These are phyloP conservation scores for Ranitomeya imitator DNA, from an alignment of 2,113 vertebrate genomes.

Conservation along the genomic window DNA sequence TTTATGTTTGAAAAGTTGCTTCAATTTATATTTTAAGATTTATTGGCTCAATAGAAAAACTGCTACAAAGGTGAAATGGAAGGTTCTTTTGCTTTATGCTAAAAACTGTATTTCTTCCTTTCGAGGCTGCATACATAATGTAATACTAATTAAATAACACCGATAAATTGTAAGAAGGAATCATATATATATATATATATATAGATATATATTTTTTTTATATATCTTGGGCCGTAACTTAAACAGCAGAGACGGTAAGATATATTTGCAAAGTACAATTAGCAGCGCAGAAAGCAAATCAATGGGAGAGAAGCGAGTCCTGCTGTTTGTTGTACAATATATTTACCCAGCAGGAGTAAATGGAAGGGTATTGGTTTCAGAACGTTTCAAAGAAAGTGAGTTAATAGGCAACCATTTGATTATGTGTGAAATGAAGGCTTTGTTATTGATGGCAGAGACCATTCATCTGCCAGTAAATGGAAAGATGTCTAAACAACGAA, in stretches of 20 bases:
- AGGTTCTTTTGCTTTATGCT: background rate
- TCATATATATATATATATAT: too few species aligned
- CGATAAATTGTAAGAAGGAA: background rate
- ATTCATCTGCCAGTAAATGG: background rate
- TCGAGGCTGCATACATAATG: background rate
- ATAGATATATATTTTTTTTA: too few species aligned
- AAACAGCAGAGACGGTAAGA: slow-evolving; percentile 12
- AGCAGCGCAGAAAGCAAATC: slow-evolving; percentile 26
- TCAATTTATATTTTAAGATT: background rate
- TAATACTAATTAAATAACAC: background rate
- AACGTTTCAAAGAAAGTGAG: slow-evolving; percentile 25
- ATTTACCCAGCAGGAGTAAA: slow-evolving; percentile 53
- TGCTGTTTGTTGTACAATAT: slow-evolving; percentile 44
- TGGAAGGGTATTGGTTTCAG: slow-evolving; percentile 45
- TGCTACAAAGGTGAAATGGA: background rate
- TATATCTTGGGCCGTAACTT: slow-evolving; percentile 1
- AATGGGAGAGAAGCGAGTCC: slow-evolving; percentile 12
- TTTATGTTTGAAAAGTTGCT: background rate
- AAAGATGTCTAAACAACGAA: background rate
- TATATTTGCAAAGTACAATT: slow-evolving; percentile 38
- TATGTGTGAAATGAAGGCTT: slow-evolving; percentile 26
- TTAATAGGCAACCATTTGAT: slow-evolving; percentile 36
- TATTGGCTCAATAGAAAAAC: background rate
- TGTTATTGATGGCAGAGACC: slow-evolving; percentile 9
- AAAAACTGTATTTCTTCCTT: background rate